These are phyloP conservation scores for Monomorium pharaonis DNA, from an alignment of 1,140 invertebrate genomes.

Conservation along the genomic window DNA sequence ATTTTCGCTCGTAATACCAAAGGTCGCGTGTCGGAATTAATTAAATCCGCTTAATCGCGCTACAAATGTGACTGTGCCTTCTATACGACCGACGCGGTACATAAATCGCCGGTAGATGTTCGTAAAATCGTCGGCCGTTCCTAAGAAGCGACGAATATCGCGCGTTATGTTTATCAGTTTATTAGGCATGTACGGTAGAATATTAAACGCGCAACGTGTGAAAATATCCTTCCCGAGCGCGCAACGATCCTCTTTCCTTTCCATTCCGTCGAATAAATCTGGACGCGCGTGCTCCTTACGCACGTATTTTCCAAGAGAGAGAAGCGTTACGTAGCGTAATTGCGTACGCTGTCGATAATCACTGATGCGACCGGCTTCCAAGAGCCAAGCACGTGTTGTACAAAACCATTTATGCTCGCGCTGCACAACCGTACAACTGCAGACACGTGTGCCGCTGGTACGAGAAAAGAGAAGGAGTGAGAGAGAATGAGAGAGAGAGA, in stretches of 20 bases:
- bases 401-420: conserved; percentile 57
- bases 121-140: background rate
- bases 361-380: conserved; percentile 60
- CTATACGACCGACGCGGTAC: background rate
- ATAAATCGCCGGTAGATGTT: conserved; percentile 3
- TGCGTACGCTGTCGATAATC: conserved; percentile 50
- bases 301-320: background rate
- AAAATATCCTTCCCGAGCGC: background rate
- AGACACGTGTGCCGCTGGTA: conserved; percentile 67
- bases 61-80: background rate
- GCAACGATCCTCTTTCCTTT: background rate
- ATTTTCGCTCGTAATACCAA: conserved; percentile 1
- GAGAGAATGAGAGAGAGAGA: conserved; percentile 4
- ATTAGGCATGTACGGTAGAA: background rate
- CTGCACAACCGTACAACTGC: conserved; percentile 54
- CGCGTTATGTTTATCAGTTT: background rate
- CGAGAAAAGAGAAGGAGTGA: conserved; percentile 19
- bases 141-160: conserved; percentile 8
- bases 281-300: background rate
- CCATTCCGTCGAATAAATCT: background rate
- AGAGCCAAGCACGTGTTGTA: conserved; percentile 59
- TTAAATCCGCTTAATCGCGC: background rate
- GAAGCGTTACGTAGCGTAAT: conserved; percentile 31
- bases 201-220: background rate
- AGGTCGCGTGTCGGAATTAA: conserved; percentile 9